Base-by-base conservation (phyloP, 2,888 invertebrate genomes). In the Harpalus rubripes region DNA sequence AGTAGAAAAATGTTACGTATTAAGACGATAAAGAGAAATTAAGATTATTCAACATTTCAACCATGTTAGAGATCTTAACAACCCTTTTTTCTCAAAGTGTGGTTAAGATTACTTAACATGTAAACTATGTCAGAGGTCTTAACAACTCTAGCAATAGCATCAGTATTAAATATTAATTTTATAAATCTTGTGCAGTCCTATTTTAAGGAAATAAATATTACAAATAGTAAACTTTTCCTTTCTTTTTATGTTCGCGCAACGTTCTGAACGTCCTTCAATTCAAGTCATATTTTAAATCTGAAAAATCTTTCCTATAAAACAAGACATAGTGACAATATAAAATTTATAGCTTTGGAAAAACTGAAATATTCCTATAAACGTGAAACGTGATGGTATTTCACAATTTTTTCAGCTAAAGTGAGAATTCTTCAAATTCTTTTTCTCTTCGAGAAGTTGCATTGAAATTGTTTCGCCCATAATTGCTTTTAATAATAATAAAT, bases 321-420 rank as follows among this genome's bases (percentile, higher is more conserved):
- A 63, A 63, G 18, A 63, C 63, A 63, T 16, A 63, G 63, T 26
- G 63, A 63, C 63, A 26, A 63, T 63, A 63, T 63, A 63, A 63
- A 63, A 63, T 63, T 63, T 63, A 63, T 63, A 22, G 12, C 63
- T 18, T 16, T 26, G 16, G 26, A 63, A 7, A 63, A 26, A 63
- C 63, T 63, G 63, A 63, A 63, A 63, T 63, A 63, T 63, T 63
- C 26, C 63, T 63, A 63, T 63, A 63, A 63, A 63, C 8, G 26
- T 63, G 18, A 22, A 26, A 63, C 63, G 63, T 63, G 63, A 63
- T 26, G 10, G 63, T 22, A 26, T 63, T 63, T 22, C 22, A 26
- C 63, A 63, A 63, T 63, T 26, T 63, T 61, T 63, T 63, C 22
- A 61, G 8, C 22, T 61, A 18, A 10, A 22, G 7, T 8, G 10